Conservation (phyloP, 1,140 invertebrate genomes). For the Panagrolaimus sp. region DNA sequence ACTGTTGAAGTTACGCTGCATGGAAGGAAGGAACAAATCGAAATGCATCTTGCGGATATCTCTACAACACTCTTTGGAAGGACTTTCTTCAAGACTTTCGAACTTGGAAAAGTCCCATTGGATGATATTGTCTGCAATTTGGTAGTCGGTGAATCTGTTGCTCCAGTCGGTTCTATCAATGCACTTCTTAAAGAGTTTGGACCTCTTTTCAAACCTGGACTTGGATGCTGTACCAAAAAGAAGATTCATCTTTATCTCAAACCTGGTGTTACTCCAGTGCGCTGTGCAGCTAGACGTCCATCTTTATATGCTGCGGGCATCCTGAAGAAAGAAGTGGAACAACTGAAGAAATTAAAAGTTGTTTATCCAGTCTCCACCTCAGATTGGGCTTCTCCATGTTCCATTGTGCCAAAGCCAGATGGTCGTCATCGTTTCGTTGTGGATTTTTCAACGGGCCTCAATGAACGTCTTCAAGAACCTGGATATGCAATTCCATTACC, state of each 20-base stretch:
- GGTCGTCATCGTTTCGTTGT: slow-evolving; percentile 59
- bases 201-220: slow-evolving; percentile 20
- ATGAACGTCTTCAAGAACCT: slow-evolving; percentile 20
- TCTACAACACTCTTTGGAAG: too few species aligned
- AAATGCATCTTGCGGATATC: too few species aligned
- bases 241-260: slow-evolving; percentile 35
- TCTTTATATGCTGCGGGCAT: slow-evolving; percentile 39
- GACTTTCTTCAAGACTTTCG: too few species aligned
- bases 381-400: slow-evolving; percentile 62
- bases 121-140: too few species aligned
- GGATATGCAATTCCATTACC: slow-evolving; percentile 46
- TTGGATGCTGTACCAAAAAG: slow-evolving; percentile 36
- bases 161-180: too few species aligned
- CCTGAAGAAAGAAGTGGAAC: slow-evolving; percentile 49
- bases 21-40: too few species aligned
- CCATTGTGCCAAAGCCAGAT: slow-evolving; percentile 59
- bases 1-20: too few species aligned
- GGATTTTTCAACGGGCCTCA: slow-evolving; percentile 52
- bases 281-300: slow-evolving; percentile 50
- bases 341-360: slow-evolving; percentile 47
- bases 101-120: too few species aligned
- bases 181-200: too few species aligned
- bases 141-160: too few species aligned
- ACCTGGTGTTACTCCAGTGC: slow-evolving; percentile 26
- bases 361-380: slow-evolving; percentile 23